Base-by-base conservation (phyloP, 1,140 invertebrate genomes). In the Chionoecetes opilio region DNA sequence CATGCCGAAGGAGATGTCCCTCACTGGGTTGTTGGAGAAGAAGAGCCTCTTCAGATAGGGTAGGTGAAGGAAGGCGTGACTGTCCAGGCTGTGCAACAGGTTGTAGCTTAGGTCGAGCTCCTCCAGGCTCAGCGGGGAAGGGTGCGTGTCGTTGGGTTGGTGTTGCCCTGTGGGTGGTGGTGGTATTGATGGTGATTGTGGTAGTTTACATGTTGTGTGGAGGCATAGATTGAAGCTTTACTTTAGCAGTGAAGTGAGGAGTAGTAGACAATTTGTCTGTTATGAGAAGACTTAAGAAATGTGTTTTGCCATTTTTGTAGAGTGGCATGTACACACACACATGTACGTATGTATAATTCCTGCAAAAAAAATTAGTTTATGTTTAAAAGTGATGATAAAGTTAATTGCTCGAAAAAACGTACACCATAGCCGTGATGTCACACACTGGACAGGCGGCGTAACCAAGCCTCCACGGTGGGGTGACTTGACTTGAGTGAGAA, bases 101-200 rank as follows among this genome's bases (percentile, higher is more conserved):
- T 94, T 94, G 38, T 93, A 93, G 82, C 92, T 86, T 29, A 93
- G 84, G 82, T 93, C 92, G 38, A 93, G 38, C 82, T 93, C 84
- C 38, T 93, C 82, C 37, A 93, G n/a, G n/a, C 32, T 6, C 21
- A 93, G n/a, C 3, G 92, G 92, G 34, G 41, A 31, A 0, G 35
- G 84, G 84, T 87, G 63, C n/a, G 26, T 93, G 82, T n/a, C 21
- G 82, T 93, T 93, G 29, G 29, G 34, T 5, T 53, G 29, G 29
- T 53, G 34, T 5, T 53, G 29, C 0, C 92, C 92, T 93, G 92
- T 26, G 31, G 63, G 32, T 17, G 6, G 86, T 35, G 9, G 35
- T 35, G 84, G 35, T 34, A 32, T 17, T 86, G 85, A 0, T 86
- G 6, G 2, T 34, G 35, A 2, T 32, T 11, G 85, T 34, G 11